Evolutionary conservation across 2,797 vertebrate species (phyloP).

Genomic region (Lates japonicus): DNA sequence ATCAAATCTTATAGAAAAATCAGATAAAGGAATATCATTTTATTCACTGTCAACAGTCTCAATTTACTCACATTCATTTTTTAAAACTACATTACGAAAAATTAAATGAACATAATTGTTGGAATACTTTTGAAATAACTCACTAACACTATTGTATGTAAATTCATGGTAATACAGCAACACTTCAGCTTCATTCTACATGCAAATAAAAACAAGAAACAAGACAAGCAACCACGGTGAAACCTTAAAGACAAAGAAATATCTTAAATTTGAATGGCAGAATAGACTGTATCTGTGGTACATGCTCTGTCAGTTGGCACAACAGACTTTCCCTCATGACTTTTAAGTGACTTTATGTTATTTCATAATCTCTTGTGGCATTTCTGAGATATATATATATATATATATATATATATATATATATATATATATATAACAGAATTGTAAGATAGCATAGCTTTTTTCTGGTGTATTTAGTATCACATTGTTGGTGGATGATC

Average conservation of each 20-base stretch:
- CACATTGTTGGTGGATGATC: not conserved
- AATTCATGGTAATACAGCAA: not conserved
- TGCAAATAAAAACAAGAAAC: not conserved
- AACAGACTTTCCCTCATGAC: not conserved
- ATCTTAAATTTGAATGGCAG: not conserved
- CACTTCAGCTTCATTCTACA: not conserved
- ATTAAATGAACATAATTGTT: not conserved
- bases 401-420: no score
- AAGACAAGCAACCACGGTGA: not conserved
- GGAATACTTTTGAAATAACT: not conserved
- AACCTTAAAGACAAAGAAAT: conserved; percentile 6
- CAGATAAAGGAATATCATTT: not conserved
- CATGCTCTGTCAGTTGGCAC: not conserved
- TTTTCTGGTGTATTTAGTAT: not conserved
- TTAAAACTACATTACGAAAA: not conserved
- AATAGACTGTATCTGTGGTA: no score
- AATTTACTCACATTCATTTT: not conserved
- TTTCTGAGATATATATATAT: not conserved
- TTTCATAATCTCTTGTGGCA: not conserved
- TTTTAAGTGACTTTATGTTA: not conserved
- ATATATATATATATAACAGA: no score
- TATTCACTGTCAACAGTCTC: not conserved
- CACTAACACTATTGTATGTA: not conserved
- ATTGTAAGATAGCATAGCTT: not conserved
- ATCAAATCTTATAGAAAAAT: not conserved